These are phyloP conservation scores for Centroberyx gerrardi DNA, from an alignment of 2,797 vertebrate species.

Conservation along the genomic window DNA sequence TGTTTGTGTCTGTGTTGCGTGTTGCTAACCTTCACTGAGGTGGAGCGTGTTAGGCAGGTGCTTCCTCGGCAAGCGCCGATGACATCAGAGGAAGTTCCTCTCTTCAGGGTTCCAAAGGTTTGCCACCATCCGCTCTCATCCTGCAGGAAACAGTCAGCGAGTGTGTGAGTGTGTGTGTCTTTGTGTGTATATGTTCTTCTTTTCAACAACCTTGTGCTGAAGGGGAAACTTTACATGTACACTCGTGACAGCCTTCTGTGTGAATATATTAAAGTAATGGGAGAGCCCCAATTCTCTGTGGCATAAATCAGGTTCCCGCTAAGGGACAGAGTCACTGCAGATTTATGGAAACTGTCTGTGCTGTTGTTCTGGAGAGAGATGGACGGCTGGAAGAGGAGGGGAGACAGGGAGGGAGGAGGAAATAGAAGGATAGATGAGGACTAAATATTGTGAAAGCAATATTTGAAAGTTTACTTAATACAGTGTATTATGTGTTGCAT, in stretches of 20 bases:
- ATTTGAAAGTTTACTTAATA: too few species aligned
- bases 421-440: background rate
- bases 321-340: slow-evolving; percentile 50
- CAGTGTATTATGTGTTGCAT: too few species aligned
- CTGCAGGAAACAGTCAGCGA: slow-evolving; percentile 70
- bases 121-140: slow-evolving; percentile 54
- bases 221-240: slow-evolving; percentile 59
- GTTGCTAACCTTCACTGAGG: slow-evolving; percentile 66
- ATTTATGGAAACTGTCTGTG: slow-evolving; percentile 52
- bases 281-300: slow-evolving; percentile 55
- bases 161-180: slow-evolving; percentile 42
- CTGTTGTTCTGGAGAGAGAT: slow-evolving; percentile 14
- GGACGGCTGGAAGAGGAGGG: background rate
- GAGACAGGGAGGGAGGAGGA: background rate
- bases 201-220: slow-evolving; percentile 67
- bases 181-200: slow-evolving; percentile 40
- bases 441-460: too few species aligned
- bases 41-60: slow-evolving; percentile 74
- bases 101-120: slow-evolving; percentile 58
- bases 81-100: slow-evolving; percentile 81
- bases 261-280: slow-evolving; percentile 55
- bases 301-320: slow-evolving; percentile 62
- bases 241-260: slow-evolving; percentile 58
- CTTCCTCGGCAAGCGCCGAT: slow-evolving; percentile 75
- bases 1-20: slow-evolving; percentile 30